phyloP scores from a whole-genome alignment of 2,888 invertebrate genomes.

The Cerastis rubricosa region DNA sequence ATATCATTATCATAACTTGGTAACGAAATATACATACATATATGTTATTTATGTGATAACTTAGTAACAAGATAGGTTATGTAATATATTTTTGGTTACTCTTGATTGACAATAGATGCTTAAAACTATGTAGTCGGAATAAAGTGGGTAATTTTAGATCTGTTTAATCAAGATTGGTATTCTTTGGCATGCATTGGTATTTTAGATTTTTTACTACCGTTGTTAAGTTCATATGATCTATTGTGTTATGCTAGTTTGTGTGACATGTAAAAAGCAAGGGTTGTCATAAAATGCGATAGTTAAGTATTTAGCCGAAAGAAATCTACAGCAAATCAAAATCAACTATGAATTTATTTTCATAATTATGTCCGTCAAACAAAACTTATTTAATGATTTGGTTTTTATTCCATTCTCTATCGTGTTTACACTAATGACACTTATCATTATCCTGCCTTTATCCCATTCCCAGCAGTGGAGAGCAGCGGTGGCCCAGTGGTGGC shows the following conservation, averaged over 20 bases:
- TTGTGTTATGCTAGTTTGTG: background rate
- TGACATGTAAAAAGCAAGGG: background rate
- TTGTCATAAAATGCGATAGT: background rate
- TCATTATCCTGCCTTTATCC: no score
- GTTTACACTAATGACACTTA: no score
- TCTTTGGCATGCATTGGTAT: background rate
- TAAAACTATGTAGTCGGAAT: conserved; percentile 8
- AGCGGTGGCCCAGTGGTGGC: no score
- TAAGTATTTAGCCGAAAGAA: no score
- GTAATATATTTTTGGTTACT: background rate
- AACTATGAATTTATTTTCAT: background rate
- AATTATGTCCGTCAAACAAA: background rate
- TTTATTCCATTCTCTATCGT: background rate
- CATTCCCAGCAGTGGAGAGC: no score
- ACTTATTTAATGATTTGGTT: background rate
- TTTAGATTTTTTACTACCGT: conserved; percentile 13
- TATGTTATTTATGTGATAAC: background rate
- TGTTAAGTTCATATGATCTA: background rate
- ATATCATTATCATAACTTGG: conserved; percentile 41
- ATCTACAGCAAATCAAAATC: no score
- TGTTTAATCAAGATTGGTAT: conserved; percentile 11
- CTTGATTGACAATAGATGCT: background rate
- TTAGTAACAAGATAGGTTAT: background rate
- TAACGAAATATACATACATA: conserved; percentile 36
- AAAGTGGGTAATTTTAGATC: background rate